Evolutionary conservation across 2,888 invertebrate species (phyloP).

Genomic region (Chouioia cunea): DNA sequence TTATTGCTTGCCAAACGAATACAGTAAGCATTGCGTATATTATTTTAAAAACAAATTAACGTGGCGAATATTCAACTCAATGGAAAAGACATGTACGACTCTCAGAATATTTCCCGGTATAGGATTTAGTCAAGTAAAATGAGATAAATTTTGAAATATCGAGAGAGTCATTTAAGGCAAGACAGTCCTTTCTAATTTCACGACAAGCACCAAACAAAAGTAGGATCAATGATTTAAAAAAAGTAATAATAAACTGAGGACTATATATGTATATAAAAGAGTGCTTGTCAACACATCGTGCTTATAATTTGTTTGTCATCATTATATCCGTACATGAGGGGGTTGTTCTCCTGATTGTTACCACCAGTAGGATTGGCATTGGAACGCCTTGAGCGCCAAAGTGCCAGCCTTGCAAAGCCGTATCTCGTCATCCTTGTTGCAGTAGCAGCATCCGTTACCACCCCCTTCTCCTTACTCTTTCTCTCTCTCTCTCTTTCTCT

Average conservation of each 20-base stretch:
- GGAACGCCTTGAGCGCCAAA: conserved; percentile 65
- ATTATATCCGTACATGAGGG: conserved; percentile 61
- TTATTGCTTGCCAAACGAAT: conserved; percentile 31
- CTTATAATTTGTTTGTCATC: neutral
- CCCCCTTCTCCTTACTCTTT: neutral
- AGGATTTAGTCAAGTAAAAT: conserved; percentile 5
- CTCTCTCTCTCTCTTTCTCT: neutral
- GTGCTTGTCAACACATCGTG: conserved; percentile 1
- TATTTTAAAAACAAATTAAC: conserved; percentile 18
- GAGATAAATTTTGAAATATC: no score
- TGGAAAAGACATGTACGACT: conserved; percentile 1
- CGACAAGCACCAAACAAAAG: no score
- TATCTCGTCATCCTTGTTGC: conserved; percentile 62
- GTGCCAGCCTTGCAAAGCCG: conserved; percentile 64
- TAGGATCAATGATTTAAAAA: no score
- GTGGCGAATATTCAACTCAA: conserved; percentile 18
- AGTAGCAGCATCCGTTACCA: conserved; percentile 13
- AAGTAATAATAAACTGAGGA: no score
- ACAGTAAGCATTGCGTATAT: conserved; percentile 22
- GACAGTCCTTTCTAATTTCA: no score
- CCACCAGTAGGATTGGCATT: conserved; percentile 59
- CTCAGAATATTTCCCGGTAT: conserved; percentile 11
- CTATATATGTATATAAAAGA: no score
- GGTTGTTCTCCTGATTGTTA: conserved; percentile 67
- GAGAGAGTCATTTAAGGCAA: no score